These are phyloP conservation scores for Hermodice carunculata DNA, from an alignment of 2,888 invertebrate species.

Conservation along the genomic window DNA sequence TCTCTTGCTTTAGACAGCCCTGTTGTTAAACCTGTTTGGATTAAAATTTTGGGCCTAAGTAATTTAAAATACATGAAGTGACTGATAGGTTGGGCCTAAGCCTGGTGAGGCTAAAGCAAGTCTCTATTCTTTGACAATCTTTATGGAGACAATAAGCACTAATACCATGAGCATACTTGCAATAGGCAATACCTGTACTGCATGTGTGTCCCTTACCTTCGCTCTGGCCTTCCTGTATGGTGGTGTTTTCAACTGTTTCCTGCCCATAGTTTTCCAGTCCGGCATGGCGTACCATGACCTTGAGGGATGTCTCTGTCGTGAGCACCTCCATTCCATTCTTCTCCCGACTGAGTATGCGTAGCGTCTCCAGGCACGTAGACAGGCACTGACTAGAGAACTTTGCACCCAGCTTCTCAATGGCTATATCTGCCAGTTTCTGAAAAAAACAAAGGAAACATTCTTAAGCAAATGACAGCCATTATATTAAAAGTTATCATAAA, in stretches of 20 bases:
- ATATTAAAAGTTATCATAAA: too few relatives aligned
- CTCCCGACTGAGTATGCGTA: constrained; percentile 64
- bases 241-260: constrained; percentile 50
- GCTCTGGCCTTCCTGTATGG: constrained; percentile 53
- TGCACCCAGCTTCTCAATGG: constrained; percentile 21
- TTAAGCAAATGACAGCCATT: too few relatives aligned
- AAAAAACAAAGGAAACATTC: neutral
- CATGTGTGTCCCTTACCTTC: constrained; percentile 41
- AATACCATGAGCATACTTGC: too few relatives aligned
- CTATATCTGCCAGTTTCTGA: constrained; percentile 30
- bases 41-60: too few relatives aligned
- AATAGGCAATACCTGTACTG: too few relatives aligned
- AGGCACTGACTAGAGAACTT: constrained; percentile 20
- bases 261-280: constrained; percentile 58
- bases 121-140: too few relatives aligned
- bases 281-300: constrained; percentile 56
- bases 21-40: too few relatives aligned
- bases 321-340: constrained; percentile 59
- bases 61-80: too few relatives aligned
- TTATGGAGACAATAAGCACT: too few relatives aligned
- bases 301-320: constrained; percentile 52
- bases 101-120: too few relatives aligned
- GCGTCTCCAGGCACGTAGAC: constrained; percentile 54
- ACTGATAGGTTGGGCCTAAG: too few relatives aligned
- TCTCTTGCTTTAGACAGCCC: too few relatives aligned